A percentile compares a stretch with the other conserved stretches of the same genome.
phyloP scores from a whole-genome alignment of 2,888 invertebrate species.

The Limnephilus rhombicus region DNA sequence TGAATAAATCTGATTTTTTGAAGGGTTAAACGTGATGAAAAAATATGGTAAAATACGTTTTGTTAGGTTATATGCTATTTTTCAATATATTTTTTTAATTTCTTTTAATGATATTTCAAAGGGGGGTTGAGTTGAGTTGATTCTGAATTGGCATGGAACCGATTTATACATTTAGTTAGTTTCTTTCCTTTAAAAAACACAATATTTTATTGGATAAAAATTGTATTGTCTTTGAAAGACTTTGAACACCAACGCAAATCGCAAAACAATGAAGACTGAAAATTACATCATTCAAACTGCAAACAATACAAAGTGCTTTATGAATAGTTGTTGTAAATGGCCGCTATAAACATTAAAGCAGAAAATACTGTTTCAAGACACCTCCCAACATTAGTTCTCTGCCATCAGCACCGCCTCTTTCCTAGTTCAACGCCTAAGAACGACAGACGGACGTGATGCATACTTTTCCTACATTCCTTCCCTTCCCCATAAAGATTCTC shows the following conservation, averaged over 20 bases:
- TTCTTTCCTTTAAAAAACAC: not conserved
- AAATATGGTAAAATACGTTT: too few relatives aligned
- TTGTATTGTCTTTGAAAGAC: not conserved
- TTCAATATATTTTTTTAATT: too few relatives aligned
- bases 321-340: not conserved
- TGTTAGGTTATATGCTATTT: too few relatives aligned
- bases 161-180: too few relatives aligned
- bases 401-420: not conserved
- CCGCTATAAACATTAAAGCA: not conserved
- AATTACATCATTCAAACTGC: not conserved
- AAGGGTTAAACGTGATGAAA: too few relatives aligned
- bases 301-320: conserved; percentile 1
- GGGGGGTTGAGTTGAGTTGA: too few relatives aligned
- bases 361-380: not conserved
- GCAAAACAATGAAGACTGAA: not conserved
- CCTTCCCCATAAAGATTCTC: not conserved
- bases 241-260: not conserved
- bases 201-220: not conserved
- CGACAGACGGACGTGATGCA: not conserved
- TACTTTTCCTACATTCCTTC: not conserved
- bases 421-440: not conserved
- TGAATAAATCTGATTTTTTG: too few relatives aligned
- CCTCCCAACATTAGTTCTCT: not conserved
- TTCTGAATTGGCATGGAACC: too few relatives aligned
- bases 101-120: too few relatives aligned